Evolutionary conservation across 2,797 vertebrate species (phyloP).

Genomic region (Phoxinus dragarum): DNA sequence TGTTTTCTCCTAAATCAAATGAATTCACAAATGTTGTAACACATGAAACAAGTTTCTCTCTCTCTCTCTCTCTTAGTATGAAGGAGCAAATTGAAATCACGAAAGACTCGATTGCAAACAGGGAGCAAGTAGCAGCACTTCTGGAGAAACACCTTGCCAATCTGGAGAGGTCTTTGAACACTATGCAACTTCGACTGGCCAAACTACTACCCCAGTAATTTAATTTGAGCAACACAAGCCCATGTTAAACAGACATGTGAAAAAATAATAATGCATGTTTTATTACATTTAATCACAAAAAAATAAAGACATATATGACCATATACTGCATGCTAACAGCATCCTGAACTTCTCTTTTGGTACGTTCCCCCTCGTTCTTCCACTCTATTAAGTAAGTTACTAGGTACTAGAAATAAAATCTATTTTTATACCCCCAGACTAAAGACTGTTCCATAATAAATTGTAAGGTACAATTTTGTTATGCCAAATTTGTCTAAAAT

Average conservation of each 20-base stretch:
- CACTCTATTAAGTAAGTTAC: constrained; percentile 25
- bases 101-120: constrained; percentile 65
- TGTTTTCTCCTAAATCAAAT: background rate
- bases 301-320: background rate
- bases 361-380: background rate
- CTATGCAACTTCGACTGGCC: constrained; percentile 73
- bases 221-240: background rate
- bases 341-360: background rate
- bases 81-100: constrained; percentile 73
- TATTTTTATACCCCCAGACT: constrained; percentile 49
- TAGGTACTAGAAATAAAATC: constrained; percentile 48
- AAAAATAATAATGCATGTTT: constrained; percentile 16
- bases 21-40: background rate
- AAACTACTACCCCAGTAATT: constrained; percentile 71
- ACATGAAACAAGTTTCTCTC: background rate
- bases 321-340: constrained; percentile 22
- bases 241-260: background rate
- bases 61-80: constrained; percentile 68
- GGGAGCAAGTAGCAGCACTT: constrained; percentile 64
- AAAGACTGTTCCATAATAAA: constrained; percentile 24
- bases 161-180: constrained; percentile 74
- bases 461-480: background rate
- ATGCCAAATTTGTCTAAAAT: background rate
- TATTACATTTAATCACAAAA: background rate
- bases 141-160: constrained; percentile 73